phyloP scores from a whole-genome alignment of 1,140 invertebrate genomes.

The Chrysomallon squamiferum region DNA sequence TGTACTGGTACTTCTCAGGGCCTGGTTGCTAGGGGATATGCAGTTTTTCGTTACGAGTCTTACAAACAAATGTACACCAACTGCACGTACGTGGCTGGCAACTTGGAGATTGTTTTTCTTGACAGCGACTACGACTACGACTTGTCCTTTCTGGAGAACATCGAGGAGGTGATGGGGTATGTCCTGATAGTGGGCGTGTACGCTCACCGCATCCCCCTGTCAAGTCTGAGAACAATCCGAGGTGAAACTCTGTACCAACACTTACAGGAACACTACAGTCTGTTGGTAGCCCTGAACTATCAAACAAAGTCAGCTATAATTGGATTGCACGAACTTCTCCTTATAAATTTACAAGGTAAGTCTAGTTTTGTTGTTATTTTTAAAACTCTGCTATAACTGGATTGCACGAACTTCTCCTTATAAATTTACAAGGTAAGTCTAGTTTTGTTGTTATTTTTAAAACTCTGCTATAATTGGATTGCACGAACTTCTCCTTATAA shows the following conservation, averaged over 20 bases:
- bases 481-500: no score
- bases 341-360: no score
- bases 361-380: no score
- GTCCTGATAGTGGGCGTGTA: conserved; percentile 94
- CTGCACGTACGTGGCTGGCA: conserved; percentile 97
- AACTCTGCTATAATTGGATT: no score
- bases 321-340: no score
- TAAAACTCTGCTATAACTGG: no score
- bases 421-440: no score
- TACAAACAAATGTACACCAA: conserved; percentile 92
- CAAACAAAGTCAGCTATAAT: no score
- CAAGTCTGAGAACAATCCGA: conserved; percentile 91
- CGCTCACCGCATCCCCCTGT: conserved; percentile 82
- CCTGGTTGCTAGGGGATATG: conserved; percentile 68
- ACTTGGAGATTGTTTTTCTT: conserved; percentile 78
- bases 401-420: no score
- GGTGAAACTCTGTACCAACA: conserved; percentile 84
- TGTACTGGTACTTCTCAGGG: conserved; percentile 51
- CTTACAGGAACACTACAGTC: no score
- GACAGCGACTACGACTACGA: conserved; percentile 65
- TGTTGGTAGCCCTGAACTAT: conserved; percentile 57
- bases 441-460: no score
- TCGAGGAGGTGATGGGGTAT: conserved; percentile 94
- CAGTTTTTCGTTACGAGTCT: conserved; percentile 87
- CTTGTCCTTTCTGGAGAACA: conserved; percentile 89